Evolutionary conservation across 2,113 vertebrate species (phyloP).

Genomic region (Phrynocephalus versicolor): DNA sequence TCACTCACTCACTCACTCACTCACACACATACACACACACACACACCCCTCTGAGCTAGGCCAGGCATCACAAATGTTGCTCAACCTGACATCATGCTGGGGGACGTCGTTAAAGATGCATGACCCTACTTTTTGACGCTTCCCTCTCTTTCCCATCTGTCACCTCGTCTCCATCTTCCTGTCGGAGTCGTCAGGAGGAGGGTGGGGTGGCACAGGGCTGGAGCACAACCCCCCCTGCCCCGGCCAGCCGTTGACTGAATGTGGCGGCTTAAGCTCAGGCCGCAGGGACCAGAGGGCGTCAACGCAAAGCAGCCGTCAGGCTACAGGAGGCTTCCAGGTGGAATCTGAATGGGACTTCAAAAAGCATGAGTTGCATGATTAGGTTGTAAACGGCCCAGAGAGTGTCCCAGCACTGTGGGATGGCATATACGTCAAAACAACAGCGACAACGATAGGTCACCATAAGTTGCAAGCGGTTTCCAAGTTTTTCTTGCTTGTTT

Average conservation of each 20-base stretch:
- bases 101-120: constrained; percentile 23
- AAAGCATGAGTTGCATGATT: too few relatives aligned
- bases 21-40: not conserved
- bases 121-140: constrained; percentile 7
- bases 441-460: too few relatives aligned
- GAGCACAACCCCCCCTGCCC: not conserved
- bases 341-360: too few relatives aligned
- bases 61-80: constrained; percentile 15
- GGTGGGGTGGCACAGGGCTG: not conserved
- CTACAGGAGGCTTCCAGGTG: too few relatives aligned
- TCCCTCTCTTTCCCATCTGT: not conserved
- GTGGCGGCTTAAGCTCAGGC: too few relatives aligned
- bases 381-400: not conserved
- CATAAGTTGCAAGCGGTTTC: too few relatives aligned
- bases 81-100: not conserved
- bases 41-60: not conserved
- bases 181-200: not conserved
- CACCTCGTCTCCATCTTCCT: constrained; percentile 11
- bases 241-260: too few relatives aligned
- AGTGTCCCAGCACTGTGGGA: too few relatives aligned
- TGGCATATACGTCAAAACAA: too few relatives aligned
- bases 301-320: too few relatives aligned
- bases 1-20: not conserved
- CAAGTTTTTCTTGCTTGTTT: too few relatives aligned
- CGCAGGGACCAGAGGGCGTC: too few relatives aligned